Conservation (phyloP, 2,797 vertebrate species). For the Enteromius thamalakanensis region DNA sequence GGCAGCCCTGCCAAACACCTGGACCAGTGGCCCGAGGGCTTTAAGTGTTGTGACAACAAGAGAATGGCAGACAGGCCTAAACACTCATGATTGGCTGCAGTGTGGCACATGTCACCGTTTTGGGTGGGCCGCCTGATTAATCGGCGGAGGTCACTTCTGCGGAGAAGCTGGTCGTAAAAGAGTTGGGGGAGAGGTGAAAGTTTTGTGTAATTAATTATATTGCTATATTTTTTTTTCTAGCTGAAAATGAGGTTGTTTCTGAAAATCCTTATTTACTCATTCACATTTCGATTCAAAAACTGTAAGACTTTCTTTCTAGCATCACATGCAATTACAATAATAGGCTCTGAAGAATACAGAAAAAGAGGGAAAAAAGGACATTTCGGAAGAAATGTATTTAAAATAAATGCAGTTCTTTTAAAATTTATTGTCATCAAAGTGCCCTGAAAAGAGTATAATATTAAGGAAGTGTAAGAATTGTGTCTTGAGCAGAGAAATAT, state of each 20-base stretch:
- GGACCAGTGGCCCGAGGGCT: constrained; percentile 22
- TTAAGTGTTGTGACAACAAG: constrained; percentile 37
- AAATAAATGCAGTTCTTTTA: neutral
- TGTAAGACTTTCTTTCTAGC: neutral
- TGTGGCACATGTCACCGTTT: constrained; percentile 11
- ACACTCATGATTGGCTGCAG: neutral
- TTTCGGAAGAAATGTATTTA: neutral
- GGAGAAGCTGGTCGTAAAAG: neutral
- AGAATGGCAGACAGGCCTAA: neutral
- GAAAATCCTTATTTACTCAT: neutral
- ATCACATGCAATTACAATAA: neutral
- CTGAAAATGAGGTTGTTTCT: neutral
- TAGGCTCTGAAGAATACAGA: too few relatives aligned
- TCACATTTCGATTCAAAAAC: neutral
- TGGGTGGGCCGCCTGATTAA: neutral
- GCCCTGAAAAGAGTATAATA: neutral
- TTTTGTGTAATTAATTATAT: neutral
- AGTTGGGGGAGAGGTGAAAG: neutral
- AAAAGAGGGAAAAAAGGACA: neutral
- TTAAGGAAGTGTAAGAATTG: neutral
- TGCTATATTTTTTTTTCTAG: neutral
- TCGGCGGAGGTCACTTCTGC: neutral
- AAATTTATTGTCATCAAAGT: neutral
- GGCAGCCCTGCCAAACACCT: constrained; percentile 38
- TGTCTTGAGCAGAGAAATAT: neutral